Base-by-base conservation (phyloP, 2,113 vertebrate genomes). In the Morone saxatilis region DNA sequence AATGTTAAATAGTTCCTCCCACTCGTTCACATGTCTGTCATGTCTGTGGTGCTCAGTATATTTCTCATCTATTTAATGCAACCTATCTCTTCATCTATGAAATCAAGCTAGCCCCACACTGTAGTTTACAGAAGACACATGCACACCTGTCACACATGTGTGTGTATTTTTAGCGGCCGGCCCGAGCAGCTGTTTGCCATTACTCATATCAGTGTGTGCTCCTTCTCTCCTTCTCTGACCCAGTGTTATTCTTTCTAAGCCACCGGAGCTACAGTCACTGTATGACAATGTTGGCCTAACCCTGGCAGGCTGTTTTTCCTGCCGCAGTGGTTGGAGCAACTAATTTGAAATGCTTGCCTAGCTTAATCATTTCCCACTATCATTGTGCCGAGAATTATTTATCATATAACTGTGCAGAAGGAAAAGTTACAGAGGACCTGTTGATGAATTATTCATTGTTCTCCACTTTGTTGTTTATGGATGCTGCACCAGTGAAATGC, bases 121-220 rank as follows among this genome's bases (percentile, higher is more conserved):
- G 74, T 56, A 84, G 65, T 87, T 86, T 80, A 81, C 67, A 83
- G 80, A 70, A 80, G 41, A 71, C 76, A 81, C 75, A 76, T 22
- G 81, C 81, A 83, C 89, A 93, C 91, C 89, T 93, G 91, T 88
- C 86, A 45, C 83, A 82, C 5, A 6, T 45, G 74, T 91, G 88
- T 74, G 89, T 63, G 84, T 95, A 94, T 95, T 94, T 95, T 94
- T 95, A 95, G 94, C 82, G 63, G 81, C 83, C 62, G 16, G 82
- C 54, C 81, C 10, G 41, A 74, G 87, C 93, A 94, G 94, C 94
- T 94, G 94, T 90, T 94, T 90, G 91, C 90, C 89, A 93, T 95
- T 95, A 95, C 88, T 94, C 93, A 93, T 93, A 93, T 93, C 93
- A 91, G 76, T 84, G 80, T 90, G 83, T 71, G 81, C 87, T 88